Evolutionary conservation across 2,113 vertebrate genomes (phyloP).

Genomic region (Saguinus midas): DNA sequence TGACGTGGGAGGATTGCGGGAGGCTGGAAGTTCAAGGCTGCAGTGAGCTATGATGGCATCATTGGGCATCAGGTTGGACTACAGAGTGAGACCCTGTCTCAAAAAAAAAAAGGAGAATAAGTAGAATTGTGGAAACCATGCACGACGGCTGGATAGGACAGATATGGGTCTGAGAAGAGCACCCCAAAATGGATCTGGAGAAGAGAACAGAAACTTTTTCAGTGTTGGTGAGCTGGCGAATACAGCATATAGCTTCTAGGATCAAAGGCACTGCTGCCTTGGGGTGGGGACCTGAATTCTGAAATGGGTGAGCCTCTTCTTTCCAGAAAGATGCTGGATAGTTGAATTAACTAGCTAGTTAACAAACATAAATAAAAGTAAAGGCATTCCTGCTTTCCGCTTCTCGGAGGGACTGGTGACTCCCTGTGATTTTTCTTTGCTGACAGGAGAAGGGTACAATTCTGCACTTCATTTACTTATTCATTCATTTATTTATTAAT

Average conservation of each 20-base stretch:
- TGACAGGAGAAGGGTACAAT: not conserved
- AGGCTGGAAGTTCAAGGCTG: not conserved
- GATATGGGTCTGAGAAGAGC: not conserved
- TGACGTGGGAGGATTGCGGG: not conserved
- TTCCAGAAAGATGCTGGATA: not conserved
- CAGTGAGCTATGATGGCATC: not conserved
- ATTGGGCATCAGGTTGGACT: not conserved
- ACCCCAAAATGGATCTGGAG: constrained; percentile 2
- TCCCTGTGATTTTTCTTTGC: not conserved
- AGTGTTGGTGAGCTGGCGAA: not conserved
- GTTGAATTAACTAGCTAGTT: constrained; percentile 23
- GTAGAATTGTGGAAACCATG: not conserved
- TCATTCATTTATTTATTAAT: too few species aligned
- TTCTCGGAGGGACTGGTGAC: not conserved
- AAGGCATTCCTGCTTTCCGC: not conserved
- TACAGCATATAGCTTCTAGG: not conserved
- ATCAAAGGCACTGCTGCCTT: not conserved
- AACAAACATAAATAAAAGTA: not conserved
- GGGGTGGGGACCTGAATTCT: not conserved
- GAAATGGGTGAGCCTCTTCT: not conserved
- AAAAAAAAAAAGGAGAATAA: not conserved
- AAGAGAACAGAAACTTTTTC: not conserved
- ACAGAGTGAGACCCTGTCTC: not conserved
- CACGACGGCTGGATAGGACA: not conserved
- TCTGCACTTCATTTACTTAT: too few species aligned